phyloP scores from a whole-genome alignment of 2,797 vertebrate species.

The Sylvia borin region DNA sequence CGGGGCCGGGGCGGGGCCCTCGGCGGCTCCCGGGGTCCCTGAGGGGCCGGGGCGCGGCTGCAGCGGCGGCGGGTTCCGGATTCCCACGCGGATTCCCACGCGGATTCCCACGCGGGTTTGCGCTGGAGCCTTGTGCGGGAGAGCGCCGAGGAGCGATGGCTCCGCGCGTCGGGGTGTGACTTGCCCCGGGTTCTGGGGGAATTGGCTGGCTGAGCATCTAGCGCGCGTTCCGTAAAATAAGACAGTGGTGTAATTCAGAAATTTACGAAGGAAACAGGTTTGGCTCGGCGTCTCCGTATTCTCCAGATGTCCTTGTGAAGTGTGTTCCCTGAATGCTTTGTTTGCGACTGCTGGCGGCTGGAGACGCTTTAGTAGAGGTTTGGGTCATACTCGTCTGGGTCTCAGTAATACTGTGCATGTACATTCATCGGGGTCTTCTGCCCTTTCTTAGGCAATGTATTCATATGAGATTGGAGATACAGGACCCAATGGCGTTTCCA shows the following conservation, averaged over 20 bases:
- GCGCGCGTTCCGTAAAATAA: accelerated
- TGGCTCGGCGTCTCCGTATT: background rate
- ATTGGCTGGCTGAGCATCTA: no score
- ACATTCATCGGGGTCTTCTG: background rate
- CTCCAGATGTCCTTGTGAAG: background rate
- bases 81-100: background rate
- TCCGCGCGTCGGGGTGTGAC: background rate
- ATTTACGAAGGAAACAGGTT: accelerated
- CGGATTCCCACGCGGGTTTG: accelerated
- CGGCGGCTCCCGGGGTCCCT: background rate
- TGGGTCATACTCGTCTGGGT: accelerated
- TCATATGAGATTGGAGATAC: background rate
- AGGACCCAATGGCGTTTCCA: background rate
- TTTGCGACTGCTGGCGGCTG: background rate
- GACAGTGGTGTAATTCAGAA: accelerated
- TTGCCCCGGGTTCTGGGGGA: accelerated
- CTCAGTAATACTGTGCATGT: accelerated
- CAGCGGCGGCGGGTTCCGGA: background rate
- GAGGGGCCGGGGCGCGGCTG: background rate
- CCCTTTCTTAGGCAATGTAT: accelerated
- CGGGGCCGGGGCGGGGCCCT: background rate
- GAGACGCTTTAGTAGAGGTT: background rate
- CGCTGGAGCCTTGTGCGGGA: accelerated
- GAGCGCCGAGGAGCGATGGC: accelerated
- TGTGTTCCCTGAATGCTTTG: background rate